Base-by-base conservation (phyloP, 2,797 vertebrate species). In the Myotis pilosus region DNA sequence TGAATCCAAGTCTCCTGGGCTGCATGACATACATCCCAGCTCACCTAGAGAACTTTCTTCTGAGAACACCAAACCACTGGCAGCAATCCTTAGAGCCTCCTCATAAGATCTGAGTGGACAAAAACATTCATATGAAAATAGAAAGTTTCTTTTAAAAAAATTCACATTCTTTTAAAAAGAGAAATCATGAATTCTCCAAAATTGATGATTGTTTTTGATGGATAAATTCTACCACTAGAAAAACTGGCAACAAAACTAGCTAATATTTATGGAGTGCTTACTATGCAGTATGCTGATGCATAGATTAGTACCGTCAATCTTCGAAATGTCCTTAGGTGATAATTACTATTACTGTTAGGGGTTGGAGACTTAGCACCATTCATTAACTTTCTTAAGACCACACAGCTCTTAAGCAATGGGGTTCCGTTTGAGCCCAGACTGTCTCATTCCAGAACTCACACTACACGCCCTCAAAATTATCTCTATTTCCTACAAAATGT, bases 71-170 rank as follows among this genome's bases (percentile, higher is more conserved):
- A 88, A 80, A 81, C 16, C 7, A 15, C 28, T 25, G 22, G n/a
- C 23, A 66, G 28, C 62, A 33, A 85, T 76, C 75, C 17, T 66
- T 62, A 62, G 9, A 87, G 49, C 57, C 5, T 16, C 17, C 36
- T 64, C 41, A 20, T 44, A 60, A 87, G 47, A 80, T 44, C 16
- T 80, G 25, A 64, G 44, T 36, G 23, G 7, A 41, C 19, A 84
- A 92, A 90, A 75, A 84, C 41, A 49, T 88, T 92, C 72, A 51
- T 84, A 84, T 53, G 47, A 74, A 90, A 53, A 71, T 13, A 53
- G 23, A 83, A 80, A 84, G 9, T 87, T 84, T 57, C 60, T 83
- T 78, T 62, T 20, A 41, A 83, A 60, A 83, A 85, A 41, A 80
- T 44, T n/a, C 17, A 23, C 72, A 64, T 47, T 55, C n/a, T 81